Evolutionary conservation across 2,113 vertebrate genomes (phyloP), one percentile per base, ranked within the genome.

Genomic region (Salvelinus fontinalis): DNA sequence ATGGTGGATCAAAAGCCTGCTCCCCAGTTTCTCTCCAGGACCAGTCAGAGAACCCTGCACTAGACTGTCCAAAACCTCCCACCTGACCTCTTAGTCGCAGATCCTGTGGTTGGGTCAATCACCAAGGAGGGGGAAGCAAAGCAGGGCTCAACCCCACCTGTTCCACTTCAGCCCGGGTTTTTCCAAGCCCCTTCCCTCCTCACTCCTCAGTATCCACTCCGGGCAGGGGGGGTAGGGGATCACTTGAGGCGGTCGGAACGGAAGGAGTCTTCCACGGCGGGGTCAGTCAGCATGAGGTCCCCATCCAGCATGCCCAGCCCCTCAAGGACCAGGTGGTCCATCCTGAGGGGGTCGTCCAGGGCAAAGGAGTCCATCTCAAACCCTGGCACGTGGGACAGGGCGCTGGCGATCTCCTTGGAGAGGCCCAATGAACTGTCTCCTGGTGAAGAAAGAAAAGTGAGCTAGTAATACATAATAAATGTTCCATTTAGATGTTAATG

Each of bases 241-340:
- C 93, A 96, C 89, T 97, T 95, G 4, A 98, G 90, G 69, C 96
- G 92, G 89, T 98, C 96, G 0, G 94, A 95, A 48, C 96, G 91
- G 92, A 98, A 97, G 7, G 95, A 96, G 72, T 98, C 97, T 89
- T 98, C 97, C 70, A 98, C 95, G 0, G 95, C 93, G 0, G 96
- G 95, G 85, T 97, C 97, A 0, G 96, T 94, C 39, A 98, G 92
- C 83, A 97, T 95, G 67, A 96, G 93, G 48, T 96, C 95, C 0
- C 95, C 94, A n/a, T 97, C 96, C 78, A 98, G 90, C 95, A 97
- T 95, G 87, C 89, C 91, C 13, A 95, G 90, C 26, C 94, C 94
- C 2, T 96, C 97, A 86, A 97, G 91, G 27, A 91, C 93, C 82
- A 97, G 89, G 0, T 94, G 94, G 83, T 96, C 96, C 81, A 97